A percentile compares a stretch with the other conserved stretches of the same genome.
Evolutionary conservation across 2,888 invertebrate species (phyloP).

Genomic region (Chromoteleia sp.): DNA sequence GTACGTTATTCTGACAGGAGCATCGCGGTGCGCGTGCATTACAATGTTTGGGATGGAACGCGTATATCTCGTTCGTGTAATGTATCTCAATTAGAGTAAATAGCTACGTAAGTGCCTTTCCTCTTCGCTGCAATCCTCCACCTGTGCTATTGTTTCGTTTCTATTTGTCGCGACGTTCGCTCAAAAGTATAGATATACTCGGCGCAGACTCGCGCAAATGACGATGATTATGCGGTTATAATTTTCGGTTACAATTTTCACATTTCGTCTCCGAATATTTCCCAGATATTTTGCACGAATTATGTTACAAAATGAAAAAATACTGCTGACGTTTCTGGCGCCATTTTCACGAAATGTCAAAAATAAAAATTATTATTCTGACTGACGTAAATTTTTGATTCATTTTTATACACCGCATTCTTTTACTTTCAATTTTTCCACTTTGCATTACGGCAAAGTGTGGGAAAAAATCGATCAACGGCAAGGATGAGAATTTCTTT

Average conservation of each 20-base stretch:
- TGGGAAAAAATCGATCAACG: no score
- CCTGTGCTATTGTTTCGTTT: conserved; percentile 30
- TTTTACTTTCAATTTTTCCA: no score
- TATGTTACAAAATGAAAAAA: conserved; percentile 16
- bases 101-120: conserved; percentile 58
- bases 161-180: conserved; percentile 20
- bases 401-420: no score
- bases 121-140: conserved; percentile 13
- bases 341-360: no score
- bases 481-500: no score
- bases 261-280: neutral
- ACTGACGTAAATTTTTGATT: no score
- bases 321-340: neutral
- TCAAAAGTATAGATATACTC: conserved; percentile 20
- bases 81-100: conserved; percentile 61
- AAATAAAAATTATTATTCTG: no score
- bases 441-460: no score
- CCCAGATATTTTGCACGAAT: neutral
- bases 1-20: conserved; percentile 42
- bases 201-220: no score
- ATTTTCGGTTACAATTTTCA: conserved; percentile 7
- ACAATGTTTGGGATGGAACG: conserved; percentile 44
- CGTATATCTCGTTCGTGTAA: conserved; percentile 52
- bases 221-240: conserved; percentile 11
- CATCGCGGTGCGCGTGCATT: conserved; percentile 47